Base-by-base conservation (phyloP, 1,140 invertebrate species). In the Papilio polytes region DNA sequence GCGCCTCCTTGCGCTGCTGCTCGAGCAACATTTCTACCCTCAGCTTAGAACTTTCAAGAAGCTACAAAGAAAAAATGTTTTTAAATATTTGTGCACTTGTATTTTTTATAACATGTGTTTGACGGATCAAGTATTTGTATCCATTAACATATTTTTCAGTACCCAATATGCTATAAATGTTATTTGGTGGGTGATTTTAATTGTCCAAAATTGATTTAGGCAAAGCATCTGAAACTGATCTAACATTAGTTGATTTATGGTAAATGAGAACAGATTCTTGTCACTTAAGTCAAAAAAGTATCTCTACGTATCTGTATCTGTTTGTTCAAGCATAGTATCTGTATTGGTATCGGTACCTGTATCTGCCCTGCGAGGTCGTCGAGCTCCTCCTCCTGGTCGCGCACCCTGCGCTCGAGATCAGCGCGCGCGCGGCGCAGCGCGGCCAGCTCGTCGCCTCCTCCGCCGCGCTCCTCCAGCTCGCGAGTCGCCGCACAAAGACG, bases 321-420 rank as follows among this genome's bases (percentile, higher is more conserved):
- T 15, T 70, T 31, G 63, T 36, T 15, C 12, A 1, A 26, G 59
- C 31, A 26, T 66, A 9, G 10, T 46, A 9, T 12, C 44, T 4
- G 36, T 36, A 36, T 36, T 6, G n/a, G 8, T 59, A 56, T 20
- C 7, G 15, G 74, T 56, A 95, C 94, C 95, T 98, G 97, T 87
- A 98, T 97, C 92, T 98, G 98, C 46, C 98, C 98, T 0, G 98
- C 98, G 83, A 99, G 96, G 88, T 99, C 98, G 90, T 99, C 98
- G 36, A 99, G 94, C 90, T 99, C 98, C 92, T 99, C 98, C 88
- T 99, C 98, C 95, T 99, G 98, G 88, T 99, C 98, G 87, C 98
- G 97, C 4, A 97, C 92, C 82, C 98, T 97, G 48, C 97, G 96
- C 88, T 99, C 98, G n/a, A 98, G 95, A 74, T 99, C 98, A 87